These are phyloP conservation scores for Ammodramus savannarum DNA, from an alignment of 2,113 vertebrate species.

Conservation along the genomic window DNA sequence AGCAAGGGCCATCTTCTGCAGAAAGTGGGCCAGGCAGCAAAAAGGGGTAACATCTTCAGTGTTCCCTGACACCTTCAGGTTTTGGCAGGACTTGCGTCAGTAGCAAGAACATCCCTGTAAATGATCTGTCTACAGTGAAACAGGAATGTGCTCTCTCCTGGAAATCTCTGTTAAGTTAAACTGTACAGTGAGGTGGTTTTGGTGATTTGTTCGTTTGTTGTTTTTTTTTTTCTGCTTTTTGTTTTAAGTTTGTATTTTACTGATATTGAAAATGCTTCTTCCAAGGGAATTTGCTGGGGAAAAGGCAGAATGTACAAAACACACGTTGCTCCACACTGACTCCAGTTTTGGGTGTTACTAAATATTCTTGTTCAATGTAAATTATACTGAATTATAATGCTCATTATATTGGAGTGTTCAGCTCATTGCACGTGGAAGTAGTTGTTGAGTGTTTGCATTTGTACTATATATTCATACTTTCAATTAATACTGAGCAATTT, in stretches of 20 bases:
- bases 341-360: background rate
- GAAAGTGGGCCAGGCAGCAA: background rate
- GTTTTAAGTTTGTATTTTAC: background rate
- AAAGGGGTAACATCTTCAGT: background rate
- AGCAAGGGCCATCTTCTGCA: background rate
- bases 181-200: background rate
- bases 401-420: background rate
- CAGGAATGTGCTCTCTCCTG: background rate
- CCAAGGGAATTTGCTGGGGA: background rate
- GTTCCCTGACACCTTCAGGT: background rate
- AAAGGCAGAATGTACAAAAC: background rate
- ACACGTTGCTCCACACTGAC: rapidly evolving
- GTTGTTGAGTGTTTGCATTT: background rate
- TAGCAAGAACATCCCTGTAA: background rate
- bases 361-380: background rate
- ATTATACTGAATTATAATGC: background rate
- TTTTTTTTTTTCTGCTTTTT: background rate
- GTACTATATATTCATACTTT: background rate
- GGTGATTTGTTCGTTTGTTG: background rate
- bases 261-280: background rate
- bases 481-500: background rate
- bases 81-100: background rate
- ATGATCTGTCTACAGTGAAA: background rate
- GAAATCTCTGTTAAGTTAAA: background rate
- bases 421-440: rapidly evolving